These are phyloP conservation scores for Agrochola litura DNA, from an alignment of 2,888 invertebrate genomes.

Conservation along the genomic window DNA sequence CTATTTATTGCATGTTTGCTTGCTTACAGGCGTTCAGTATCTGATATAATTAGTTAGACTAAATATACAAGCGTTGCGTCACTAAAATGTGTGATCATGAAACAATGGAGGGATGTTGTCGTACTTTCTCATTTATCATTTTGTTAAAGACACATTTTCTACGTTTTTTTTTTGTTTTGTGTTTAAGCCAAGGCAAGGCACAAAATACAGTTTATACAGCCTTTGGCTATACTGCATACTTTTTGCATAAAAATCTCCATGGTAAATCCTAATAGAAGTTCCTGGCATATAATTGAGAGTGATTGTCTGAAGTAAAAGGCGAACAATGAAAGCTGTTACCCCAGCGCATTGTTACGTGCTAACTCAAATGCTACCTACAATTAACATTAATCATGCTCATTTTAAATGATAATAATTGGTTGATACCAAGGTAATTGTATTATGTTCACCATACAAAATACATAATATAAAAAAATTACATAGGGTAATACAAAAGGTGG, in stretches of 20 bases:
- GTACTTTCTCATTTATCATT: constrained; percentile 36
- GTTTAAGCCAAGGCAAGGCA: background rate
- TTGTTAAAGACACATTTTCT: no score
- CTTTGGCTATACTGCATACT: background rate
- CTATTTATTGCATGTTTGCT: background rate
- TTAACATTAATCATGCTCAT: background rate
- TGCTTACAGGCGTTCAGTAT: background rate
- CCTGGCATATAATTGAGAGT: background rate
- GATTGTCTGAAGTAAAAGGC: constrained; percentile 29
- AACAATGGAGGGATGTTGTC: constrained; percentile 25
- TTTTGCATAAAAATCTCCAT: background rate
- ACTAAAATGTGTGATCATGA: background rate
- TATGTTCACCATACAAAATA: no score
- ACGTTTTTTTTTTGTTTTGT: background rate
- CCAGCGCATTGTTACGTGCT: background rate
- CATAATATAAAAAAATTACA: no score
- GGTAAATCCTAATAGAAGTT: background rate
- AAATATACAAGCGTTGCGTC: constrained; percentile 7
- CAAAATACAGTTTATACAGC: background rate
- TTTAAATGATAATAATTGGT: background rate
- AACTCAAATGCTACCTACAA: constrained; percentile 18
- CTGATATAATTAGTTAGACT: background rate
- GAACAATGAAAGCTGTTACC: constrained; percentile 29
- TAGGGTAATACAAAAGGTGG: no score
- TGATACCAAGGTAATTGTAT: background rate